Conservation (phyloP, 2,113 vertebrate species). For the Pachycephala philippinensis region DNA sequence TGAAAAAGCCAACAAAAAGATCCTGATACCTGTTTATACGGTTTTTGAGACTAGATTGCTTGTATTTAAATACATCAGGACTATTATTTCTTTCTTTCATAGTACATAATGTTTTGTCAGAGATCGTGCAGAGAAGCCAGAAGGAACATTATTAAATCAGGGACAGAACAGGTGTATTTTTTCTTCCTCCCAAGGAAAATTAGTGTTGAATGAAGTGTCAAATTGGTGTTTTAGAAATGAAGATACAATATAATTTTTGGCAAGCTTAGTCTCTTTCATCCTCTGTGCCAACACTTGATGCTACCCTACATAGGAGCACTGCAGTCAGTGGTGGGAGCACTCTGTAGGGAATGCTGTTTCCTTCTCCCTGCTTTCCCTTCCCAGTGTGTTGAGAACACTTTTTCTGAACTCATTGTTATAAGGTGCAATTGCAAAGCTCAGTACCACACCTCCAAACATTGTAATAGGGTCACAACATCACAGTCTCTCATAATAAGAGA, state of each 20-base stretch:
- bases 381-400: neutral
- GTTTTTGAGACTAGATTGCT: neutral
- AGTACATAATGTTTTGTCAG: neutral
- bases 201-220: neutral
- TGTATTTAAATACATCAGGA: neutral
- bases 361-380: neutral
- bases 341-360: neutral
- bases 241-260: neutral
- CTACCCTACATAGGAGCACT: neutral
- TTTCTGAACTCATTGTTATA: neutral
- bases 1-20: neutral
- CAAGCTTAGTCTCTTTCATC: neutral
- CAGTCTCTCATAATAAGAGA: neutral
- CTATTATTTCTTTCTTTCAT: neutral
- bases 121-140: neutral
- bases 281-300: neutral
- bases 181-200: neutral
- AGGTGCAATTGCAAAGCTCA: neutral
- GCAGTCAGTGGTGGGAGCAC: neutral
- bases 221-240: neutral
- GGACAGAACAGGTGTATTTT: neutral
- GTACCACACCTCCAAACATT: neutral
- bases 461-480: neutral
- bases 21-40: neutral
- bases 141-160: neutral